phyloP scores from a whole-genome alignment of 2,797 vertebrate species.

The Rhadinocentrus ornatus region DNA sequence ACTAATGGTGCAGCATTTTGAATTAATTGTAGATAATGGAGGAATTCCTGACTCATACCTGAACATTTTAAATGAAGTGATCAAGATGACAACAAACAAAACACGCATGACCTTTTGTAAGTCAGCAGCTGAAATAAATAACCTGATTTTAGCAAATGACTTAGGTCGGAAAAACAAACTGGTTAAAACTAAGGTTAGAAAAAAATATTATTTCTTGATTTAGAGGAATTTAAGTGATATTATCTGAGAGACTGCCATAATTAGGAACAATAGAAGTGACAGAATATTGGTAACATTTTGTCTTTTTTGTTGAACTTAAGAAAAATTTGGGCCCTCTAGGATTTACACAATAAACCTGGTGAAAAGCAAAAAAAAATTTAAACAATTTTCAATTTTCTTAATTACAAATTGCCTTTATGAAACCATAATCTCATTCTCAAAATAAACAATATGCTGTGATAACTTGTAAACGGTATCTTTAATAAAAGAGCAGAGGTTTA shows the following conservation, averaged over 20 bases:
- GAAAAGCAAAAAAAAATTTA: not conserved
- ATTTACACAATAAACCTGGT: not conserved
- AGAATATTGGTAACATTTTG: too few species aligned
- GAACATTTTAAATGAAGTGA: not conserved
- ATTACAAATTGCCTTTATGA: not conserved
- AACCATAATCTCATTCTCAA: constrained; percentile 3
- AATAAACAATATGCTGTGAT: constrained; percentile 5
- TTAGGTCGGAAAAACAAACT: not conserved
- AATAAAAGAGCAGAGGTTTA: not conserved
- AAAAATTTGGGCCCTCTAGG: not conserved
- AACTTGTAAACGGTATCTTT: not conserved
- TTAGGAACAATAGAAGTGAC: too few species aligned
- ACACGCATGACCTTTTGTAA: not conserved
- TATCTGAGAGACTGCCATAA: not conserved
- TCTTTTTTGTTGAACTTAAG: too few species aligned
- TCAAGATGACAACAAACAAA: not conserved
- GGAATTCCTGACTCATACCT: too few species aligned
- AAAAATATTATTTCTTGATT: not conserved
- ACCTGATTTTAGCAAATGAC: not conserved
- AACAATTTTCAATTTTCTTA: too few species aligned
- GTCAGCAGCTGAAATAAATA: not conserved
- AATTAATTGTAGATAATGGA: too few species aligned
- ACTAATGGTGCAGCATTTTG: too few species aligned
- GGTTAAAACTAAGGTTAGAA: not conserved
- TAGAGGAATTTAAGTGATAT: not conserved